Percentiles rank a stretch among this genome's conserved stretches.
Conservation (phyloP, 2,113 vertebrate species). For the Lamprologus tigripictilis region DNA sequence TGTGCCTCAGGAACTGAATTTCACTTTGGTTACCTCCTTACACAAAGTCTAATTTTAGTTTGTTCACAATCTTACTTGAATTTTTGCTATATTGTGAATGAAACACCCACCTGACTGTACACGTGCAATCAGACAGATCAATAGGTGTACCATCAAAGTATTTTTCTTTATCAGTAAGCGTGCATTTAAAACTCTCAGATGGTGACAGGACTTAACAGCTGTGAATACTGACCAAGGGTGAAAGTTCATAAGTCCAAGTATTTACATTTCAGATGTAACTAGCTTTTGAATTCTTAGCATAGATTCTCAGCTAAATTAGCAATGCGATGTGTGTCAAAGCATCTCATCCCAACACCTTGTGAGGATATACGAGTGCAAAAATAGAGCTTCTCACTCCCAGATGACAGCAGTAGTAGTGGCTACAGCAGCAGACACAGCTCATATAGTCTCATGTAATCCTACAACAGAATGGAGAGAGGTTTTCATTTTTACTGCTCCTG, state of each 20-base stretch:
- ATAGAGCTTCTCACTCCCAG: neutral
- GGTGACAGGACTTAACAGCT: neutral
- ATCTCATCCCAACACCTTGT: neutral
- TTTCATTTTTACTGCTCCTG: neutral
- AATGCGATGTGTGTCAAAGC: neutral
- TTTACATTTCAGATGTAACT: neutral
- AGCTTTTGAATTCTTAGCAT: neutral
- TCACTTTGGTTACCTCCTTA: neutral
- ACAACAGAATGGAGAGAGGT: neutral
- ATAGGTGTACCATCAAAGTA: neutral
- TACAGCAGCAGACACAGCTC: neutral
- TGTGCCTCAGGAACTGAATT: neutral
- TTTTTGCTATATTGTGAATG: neutral
- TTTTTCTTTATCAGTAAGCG: neutral
- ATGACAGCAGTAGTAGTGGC: neutral
- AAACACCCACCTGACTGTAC: neutral
- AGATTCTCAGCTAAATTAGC: neutral
- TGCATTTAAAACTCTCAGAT: neutral
- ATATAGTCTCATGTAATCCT: neutral
- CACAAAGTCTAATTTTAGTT: neutral
- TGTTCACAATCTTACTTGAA: neutral
- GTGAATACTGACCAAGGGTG: neutral
- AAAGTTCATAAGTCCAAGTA: neutral
- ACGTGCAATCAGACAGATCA: neutral
- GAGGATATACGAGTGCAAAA: neutral